A percentile compares a stretch with the other conserved stretches of the same genome.
Conservation (phyloP, 2,797 vertebrate species). For the Cyclopterus lumpus region DNA sequence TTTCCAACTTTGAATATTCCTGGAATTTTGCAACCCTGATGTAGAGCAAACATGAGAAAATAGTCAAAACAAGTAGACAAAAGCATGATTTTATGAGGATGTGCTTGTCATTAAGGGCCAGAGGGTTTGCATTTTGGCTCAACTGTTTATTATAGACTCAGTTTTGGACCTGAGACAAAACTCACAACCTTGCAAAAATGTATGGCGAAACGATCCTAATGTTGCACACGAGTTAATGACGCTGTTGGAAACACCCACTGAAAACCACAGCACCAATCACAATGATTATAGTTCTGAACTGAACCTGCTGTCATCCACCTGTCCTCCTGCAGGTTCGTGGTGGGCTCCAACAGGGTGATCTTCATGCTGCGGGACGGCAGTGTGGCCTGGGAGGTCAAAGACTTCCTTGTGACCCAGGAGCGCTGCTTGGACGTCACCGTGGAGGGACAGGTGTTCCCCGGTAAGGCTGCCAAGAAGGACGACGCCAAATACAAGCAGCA, state of each 20-base stretch:
- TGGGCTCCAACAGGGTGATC: conserved; percentile 93
- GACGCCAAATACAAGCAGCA: conserved; percentile 71
- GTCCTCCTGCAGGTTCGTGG: conserved; percentile 89
- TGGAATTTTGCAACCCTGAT: too few relatives aligned
- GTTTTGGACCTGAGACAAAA: too few relatives aligned
- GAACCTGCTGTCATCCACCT: background rate
- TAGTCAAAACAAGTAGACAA: too few relatives aligned
- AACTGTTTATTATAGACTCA: too few relatives aligned
- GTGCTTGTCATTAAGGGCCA: too few relatives aligned
- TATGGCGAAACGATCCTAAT: background rate
- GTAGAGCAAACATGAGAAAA: too few relatives aligned
- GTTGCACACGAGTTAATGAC: background rate
- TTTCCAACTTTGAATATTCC: too few relatives aligned
- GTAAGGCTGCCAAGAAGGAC: conserved; percentile 85
- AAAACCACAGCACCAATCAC: background rate
- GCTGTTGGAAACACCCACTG: background rate
- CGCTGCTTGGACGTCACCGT: conserved; percentile 93
- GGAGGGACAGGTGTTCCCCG: conserved; percentile 95
- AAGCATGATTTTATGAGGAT: too few relatives aligned
- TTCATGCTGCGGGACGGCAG: conserved; percentile 96
- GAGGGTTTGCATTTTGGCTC: too few relatives aligned
- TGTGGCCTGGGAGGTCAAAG: conserved; percentile 96
- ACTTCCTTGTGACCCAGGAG: conserved; percentile 91
- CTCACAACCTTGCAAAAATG: background rate
- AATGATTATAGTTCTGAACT: background rate